Evolutionary conservation across 1,140 invertebrate species (phyloP), one percentile per base, ranked within the genome.

Genomic region (Camponotus vicinus): DNA sequence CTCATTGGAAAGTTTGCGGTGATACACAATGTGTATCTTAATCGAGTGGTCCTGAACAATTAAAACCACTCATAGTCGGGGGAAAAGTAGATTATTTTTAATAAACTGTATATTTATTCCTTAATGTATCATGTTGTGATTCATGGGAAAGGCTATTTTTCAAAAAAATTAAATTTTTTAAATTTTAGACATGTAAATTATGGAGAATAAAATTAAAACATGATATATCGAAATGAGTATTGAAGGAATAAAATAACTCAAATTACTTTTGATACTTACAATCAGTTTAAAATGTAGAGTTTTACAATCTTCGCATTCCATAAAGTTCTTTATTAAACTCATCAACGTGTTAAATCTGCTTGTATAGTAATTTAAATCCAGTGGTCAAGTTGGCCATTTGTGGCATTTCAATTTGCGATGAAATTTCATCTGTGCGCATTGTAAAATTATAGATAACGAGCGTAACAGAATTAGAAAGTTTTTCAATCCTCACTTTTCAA

Each of bases 401-500:
- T 21, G 2, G 21, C 40, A 49, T 0, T 64, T 15, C 32, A 6
- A 45, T 79, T 67, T 52, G 42, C 32, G 13, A 69, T 40, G n/a
- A 69, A 69, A 79, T 79, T 69, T 27, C 7, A 45, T 69, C 18
- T 69, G 6, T 42, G 21, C 8, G 21, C 21, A 55, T 80, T 80
- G 77, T 80, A 70, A 80, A 80, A 32, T 52, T 80, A 34, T 55
- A 80, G 77, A 80, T 70, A 80, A 80, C 77, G 77, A 80, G 34
- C 64, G 49, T 80, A 80, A 80, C 64, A 37, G 77, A 70, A 80
- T 80, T 80, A 70, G 64, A 69, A 80, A 80, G 77, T 80, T 80
- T 69, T 80, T 69, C 77, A 55, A 49, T 45, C n/a, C 45, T 79
- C n/a, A 37, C 63, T 67, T 32, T 67, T 70, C 63, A 69, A 69